Percentiles rank a stretch among this genome's conserved stretches.
Evolutionary conservation across 2,797 vertebrate species (phyloP).

Genomic region (Helostoma temminkii): DNA sequence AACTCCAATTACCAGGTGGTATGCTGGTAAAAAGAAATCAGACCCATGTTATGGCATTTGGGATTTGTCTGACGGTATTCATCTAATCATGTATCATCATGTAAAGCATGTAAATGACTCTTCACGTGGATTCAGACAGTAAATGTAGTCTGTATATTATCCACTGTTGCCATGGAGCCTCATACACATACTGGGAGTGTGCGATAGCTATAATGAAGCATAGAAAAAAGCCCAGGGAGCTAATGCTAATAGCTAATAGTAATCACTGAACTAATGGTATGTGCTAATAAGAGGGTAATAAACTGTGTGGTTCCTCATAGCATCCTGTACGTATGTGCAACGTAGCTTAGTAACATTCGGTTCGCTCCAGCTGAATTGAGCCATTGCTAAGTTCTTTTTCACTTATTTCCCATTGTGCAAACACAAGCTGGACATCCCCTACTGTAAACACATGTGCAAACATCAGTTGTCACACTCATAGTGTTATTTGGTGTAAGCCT

Average conservation of each 20-base stretch:
- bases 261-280: constrained; percentile 54
- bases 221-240: constrained; percentile 36
- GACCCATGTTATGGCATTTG: constrained; percentile 28
- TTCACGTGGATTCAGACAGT: constrained; percentile 28
- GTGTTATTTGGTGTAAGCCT: constrained; percentile 15
- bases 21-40: constrained; percentile 32
- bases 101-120: constrained; percentile 2
- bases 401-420: constrained; percentile 7
- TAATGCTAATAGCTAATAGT: constrained; percentile 51
- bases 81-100: no score
- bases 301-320: constrained; percentile 42
- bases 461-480: constrained; percentile 28
- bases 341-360: constrained; percentile 34
- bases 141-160: constrained; percentile 17
- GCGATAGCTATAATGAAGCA: constrained; percentile 50
- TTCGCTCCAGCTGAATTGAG: constrained; percentile 27
- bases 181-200: constrained; percentile 26
- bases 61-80: constrained; percentile 19
- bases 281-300: constrained; percentile 54
- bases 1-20: constrained; percentile 44
- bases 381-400: not conserved
- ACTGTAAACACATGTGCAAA: constrained; percentile 14
- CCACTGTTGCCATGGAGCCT: constrained; percentile 45
- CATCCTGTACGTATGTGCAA: constrained; percentile 6
- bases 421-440: not conserved